phyloP scores from a whole-genome alignment of 2,113 vertebrate species.

The Procavia capensis region DNA sequence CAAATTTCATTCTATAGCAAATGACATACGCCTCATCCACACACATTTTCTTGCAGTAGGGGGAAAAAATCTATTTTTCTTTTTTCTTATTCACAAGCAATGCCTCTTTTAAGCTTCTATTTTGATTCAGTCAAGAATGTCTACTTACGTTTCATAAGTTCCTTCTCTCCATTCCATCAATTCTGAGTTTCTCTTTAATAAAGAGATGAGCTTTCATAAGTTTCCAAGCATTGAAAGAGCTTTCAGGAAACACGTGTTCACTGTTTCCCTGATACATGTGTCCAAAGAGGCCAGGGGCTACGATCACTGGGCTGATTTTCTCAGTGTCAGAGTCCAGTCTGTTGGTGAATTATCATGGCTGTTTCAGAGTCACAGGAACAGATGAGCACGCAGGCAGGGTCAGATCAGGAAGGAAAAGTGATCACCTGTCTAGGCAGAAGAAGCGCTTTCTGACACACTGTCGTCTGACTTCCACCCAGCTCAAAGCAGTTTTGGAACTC shows the following conservation, averaged over 20 bases:
- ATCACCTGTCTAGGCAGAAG: not conserved
- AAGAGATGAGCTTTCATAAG: conserved; percentile 64
- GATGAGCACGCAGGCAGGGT: not conserved
- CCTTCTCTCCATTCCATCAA: conserved; percentile 67
- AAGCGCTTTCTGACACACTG: too few species aligned
- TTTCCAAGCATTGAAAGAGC: conserved; percentile 33
- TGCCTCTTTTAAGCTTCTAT: conserved; percentile 69
- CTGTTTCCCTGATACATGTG: not conserved
- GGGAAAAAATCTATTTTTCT: conserved; percentile 34
- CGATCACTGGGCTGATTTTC: not conserved
- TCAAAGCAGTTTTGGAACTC: too few species aligned
- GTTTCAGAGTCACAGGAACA: not conserved
- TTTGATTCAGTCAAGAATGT: conserved; percentile 78
- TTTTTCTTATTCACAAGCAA: conserved; percentile 49
- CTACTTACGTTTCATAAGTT: conserved; percentile 76
- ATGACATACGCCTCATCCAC: conserved; percentile 67
- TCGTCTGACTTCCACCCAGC: not conserved
- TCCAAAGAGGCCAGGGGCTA: not conserved
- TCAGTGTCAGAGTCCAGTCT: not conserved
- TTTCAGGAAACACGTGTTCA: conserved; percentile 40
- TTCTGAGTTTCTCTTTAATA: conserved; percentile 66
- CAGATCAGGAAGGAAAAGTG: not conserved
- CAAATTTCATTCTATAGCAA: conserved; percentile 74
- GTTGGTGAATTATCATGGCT: not conserved
- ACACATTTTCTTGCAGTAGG: conserved; percentile 73